Percentiles rank a stretch among this genome's conserved stretches.
phyloP scores from a whole-genome alignment of 2,888 invertebrate genomes.

The Synergus umbraculus region DNA sequence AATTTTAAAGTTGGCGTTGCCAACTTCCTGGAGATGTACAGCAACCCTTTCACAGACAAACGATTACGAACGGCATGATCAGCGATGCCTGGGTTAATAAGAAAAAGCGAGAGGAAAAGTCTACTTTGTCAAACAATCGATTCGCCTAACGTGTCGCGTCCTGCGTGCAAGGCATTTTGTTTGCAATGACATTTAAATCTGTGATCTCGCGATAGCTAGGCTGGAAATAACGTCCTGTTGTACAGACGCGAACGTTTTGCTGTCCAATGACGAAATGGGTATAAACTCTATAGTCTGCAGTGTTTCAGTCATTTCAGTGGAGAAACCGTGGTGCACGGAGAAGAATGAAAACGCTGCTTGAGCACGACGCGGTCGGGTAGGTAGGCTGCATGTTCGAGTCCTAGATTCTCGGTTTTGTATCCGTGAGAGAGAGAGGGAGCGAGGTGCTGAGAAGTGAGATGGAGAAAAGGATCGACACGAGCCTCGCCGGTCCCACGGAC shows the following conservation, averaged over 20 bases:
- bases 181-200: slow-evolving; percentile 38
- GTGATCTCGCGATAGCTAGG: slow-evolving; percentile 50
- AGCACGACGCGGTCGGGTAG: slow-evolving; percentile 45
- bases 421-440: slow-evolving; percentile 46
- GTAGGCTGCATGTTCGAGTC: slow-evolving; percentile 48
- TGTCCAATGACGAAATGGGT: slow-evolving; percentile 52
- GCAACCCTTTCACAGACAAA: too few species aligned
- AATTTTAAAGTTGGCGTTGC: too few species aligned
- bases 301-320: background rate
- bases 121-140: slow-evolving; percentile 29
- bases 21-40: too few species aligned
- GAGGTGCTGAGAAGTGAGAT: slow-evolving; percentile 26
- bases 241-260: slow-evolving; percentile 53
- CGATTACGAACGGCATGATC: too few species aligned
- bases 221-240: slow-evolving; percentile 56
- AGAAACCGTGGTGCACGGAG: slow-evolving; percentile 52
- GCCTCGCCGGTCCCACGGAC: slow-evolving; percentile 51
- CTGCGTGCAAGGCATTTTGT: slow-evolving; percentile 39
- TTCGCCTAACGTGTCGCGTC: slow-evolving; percentile 37
- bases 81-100: background rate
- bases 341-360: slow-evolving; percentile 55
- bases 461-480: slow-evolving; percentile 54
- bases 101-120: background rate
- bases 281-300: background rate
- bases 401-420: slow-evolving; percentile 53